phyloP scores from a whole-genome alignment of 1,140 invertebrate genomes.

The Nymphalis io region DNA sequence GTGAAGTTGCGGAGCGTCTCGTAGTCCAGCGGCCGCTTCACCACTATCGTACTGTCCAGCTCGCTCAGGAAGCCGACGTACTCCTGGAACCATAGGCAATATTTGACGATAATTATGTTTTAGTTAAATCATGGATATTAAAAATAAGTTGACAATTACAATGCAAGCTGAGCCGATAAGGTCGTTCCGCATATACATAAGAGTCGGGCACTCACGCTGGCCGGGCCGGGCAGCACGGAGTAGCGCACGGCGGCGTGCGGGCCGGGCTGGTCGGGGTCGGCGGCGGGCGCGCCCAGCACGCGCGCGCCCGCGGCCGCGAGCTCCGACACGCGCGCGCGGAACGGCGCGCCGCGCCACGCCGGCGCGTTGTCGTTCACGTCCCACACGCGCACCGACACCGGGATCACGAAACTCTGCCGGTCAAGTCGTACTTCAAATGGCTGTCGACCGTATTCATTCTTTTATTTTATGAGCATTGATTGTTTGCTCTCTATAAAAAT shows the following conservation, averaged over 20 bases:
- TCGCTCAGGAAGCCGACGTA: conserved; percentile 91
- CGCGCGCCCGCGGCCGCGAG: conserved; percentile 91
- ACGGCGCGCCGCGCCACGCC: conserved; percentile 90
- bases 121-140: too few species aligned
- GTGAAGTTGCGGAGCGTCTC: conserved; percentile 91
- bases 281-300: conserved; percentile 88
- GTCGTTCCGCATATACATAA: too few species aligned
- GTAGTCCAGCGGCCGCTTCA: conserved; percentile 91
- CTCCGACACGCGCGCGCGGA: conserved; percentile 91
- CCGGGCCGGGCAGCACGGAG: conserved; percentile 87
- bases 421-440: background rate
- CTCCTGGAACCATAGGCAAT: conserved; percentile 78
- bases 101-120: too few species aligned
- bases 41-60: conserved; percentile 91
- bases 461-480: too few species aligned
- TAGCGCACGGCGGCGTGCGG: conserved; percentile 95
- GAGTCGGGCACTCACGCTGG: conserved; percentile 82
- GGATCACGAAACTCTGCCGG: conserved; percentile 90
- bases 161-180: too few species aligned
- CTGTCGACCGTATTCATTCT: too few species aligned
- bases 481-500: too few species aligned
- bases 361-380: conserved; percentile 96
- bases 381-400: conserved; percentile 94
- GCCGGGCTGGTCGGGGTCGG: conserved; percentile 93
- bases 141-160: too few species aligned